Conservation (phyloP, 2,113 vertebrate genomes). For the Coreoperca whiteheadi region DNA sequence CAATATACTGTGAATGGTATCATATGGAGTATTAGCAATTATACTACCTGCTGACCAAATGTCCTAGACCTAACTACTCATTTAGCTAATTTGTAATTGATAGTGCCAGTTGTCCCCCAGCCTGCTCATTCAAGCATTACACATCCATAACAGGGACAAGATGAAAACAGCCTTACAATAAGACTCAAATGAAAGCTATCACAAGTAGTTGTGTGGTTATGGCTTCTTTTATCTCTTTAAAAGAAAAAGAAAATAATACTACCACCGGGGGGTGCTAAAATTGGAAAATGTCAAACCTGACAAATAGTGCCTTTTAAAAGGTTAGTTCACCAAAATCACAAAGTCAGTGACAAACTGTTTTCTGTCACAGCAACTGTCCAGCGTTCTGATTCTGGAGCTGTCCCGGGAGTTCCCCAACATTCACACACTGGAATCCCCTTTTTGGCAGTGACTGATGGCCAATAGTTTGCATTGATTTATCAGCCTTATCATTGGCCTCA, state of each 20-base stretch:
- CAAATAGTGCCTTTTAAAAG: background rate
- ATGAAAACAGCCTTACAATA: background rate
- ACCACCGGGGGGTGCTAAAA: background rate
- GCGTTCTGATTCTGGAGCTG: background rate
- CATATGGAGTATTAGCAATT: background rate
- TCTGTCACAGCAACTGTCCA: no score
- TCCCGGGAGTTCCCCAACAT: no score
- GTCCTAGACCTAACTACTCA: background rate
- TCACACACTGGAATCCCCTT: no score
- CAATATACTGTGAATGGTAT: background rate
- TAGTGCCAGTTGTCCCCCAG: background rate
- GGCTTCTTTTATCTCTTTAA: background rate
- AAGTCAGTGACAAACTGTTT: no score
- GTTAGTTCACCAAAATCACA: background rate
- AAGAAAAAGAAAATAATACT: background rate
- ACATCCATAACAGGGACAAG: background rate
- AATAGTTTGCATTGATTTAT: no score
- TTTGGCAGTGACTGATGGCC: no score
- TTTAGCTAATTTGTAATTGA: background rate
- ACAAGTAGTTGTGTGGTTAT: background rate
- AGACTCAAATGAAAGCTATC: background rate
- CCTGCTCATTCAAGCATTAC: background rate
- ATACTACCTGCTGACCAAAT: background rate
- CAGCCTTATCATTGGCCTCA: no score
- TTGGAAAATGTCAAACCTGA: background rate